Base-by-base conservation (phyloP, 2,113 vertebrate genomes). In the Micronycteris hirsuta region DNA sequence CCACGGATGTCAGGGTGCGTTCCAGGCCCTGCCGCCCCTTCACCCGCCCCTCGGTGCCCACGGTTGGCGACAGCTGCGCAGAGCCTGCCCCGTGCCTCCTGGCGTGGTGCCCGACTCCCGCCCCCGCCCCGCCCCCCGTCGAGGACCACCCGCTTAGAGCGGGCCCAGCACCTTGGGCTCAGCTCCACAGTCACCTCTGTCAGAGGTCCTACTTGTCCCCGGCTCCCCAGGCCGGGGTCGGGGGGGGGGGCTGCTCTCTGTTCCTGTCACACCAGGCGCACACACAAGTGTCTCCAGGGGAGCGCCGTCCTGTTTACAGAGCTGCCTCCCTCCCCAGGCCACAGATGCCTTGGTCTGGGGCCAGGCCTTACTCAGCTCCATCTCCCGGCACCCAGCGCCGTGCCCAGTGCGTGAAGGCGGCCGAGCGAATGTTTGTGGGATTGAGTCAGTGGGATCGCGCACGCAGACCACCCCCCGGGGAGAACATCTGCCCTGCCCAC, bases 311-410 rank as follows among this genome's bases (percentile, higher is more conserved):
- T 78, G 89, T 93, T 88, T 92, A 65, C 65, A 24, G 70, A 74
- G 88, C 93, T 76, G 95, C 76, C 74, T 61, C 45, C 91, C 77
- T 38, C 45, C 9, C 84, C 31, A 14, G 65, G 47, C 83, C 68
- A 24, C 63, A 67, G 71, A n/a, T 56, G 14, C 92, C 81, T 94
- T 93, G 89, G 77, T 73, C 41, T 2, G 26, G 86, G 26, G 77
- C 92, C 86, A 93, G 86, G 67, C 61, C 86, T 96, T 78, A 89
- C 89, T 97, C 95, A 95, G 92, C 93, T 85, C 49, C 52, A 43
- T 81, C 76, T 58, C 68, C 38, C 38, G 90, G 89, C 84, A 43
- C 88, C 80, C 76, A 58, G 76, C 89, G 41, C 70, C 67, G 70
- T 91, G 89, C 92, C 91, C 74, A 58, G 24, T 86, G 73, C 61